Conservation (phyloP, 1,140 invertebrate genomes). For the Anoplophora glabripennis region DNA sequence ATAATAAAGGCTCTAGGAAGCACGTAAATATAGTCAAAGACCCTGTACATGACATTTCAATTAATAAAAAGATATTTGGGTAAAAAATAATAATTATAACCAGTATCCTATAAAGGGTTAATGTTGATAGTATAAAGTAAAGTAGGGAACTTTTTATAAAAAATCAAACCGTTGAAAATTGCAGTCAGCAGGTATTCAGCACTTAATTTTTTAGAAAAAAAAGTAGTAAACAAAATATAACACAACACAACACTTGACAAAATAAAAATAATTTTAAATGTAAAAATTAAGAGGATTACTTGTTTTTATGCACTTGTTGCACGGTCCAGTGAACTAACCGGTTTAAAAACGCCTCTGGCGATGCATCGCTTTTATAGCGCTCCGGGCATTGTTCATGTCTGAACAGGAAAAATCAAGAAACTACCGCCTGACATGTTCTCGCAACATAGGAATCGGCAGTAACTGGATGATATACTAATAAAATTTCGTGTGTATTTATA, state of each 20-base stretch:
- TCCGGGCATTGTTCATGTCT: conserved; percentile 12
- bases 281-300: conserved; percentile 3
- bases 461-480: background rate
- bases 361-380: conserved; percentile 17
- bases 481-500: conserved; percentile 9
- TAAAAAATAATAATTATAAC: too few relatives aligned
- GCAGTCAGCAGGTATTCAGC: too few relatives aligned
- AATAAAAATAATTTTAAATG: conserved; percentile 4
- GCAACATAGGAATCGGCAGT: conserved; percentile 1
- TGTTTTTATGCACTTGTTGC: conserved; percentile 5
- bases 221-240: too few relatives aligned
- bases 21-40: too few relatives aligned
- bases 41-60: too few relatives aligned
- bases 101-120: too few relatives aligned
- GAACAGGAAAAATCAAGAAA: conserved; percentile 19
- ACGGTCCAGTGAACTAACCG: conserved; percentile 4
- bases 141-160: too few relatives aligned
- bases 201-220: too few relatives aligned
- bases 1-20: too few relatives aligned
- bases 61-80: too few relatives aligned
- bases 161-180: too few relatives aligned
- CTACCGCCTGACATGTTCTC: conserved; percentile 13
- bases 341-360: conserved; percentile 9
- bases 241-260: background rate
- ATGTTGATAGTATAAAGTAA: too few relatives aligned